phyloP scores from a whole-genome alignment of 2,797 vertebrate species.

The Xyrichtys novacula region DNA sequence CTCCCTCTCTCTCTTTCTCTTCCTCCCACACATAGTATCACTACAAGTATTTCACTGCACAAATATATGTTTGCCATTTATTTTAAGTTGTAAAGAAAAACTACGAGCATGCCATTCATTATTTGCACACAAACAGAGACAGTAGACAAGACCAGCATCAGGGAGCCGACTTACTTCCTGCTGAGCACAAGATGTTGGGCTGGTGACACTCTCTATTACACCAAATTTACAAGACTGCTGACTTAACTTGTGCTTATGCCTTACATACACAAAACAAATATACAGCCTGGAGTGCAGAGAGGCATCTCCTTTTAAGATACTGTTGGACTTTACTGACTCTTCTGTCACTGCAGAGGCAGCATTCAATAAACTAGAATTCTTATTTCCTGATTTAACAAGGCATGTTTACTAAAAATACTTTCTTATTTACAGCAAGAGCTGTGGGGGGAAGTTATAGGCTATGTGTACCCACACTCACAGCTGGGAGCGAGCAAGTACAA shows the following conservation, averaged over 20 bases:
- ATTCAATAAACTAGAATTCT: conserved; percentile 51
- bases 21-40: conserved; percentile 68
- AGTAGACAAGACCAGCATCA: conserved; percentile 64
- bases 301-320: conserved; percentile 52
- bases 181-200: conserved; percentile 76
- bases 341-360: conserved; percentile 47
- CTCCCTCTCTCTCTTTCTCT: conserved; percentile 28
- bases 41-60: conserved; percentile 49
- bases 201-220: conserved; percentile 70
- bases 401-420: conserved; percentile 62
- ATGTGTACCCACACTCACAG: conserved; percentile 56
- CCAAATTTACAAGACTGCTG: conserved; percentile 71
- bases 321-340: conserved; percentile 36
- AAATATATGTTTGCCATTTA: conserved; percentile 65
- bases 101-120: conserved; percentile 63
- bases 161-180: conserved; percentile 71
- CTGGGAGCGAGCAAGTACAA: conserved; percentile 55
- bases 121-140: conserved; percentile 48
- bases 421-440: conserved; percentile 55
- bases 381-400: conserved; percentile 61
- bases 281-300: conserved; percentile 40
- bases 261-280: conserved; percentile 50
- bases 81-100: conserved; percentile 58
- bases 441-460: conserved; percentile 47
- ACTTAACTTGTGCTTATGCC: conserved; percentile 65